Base-by-base conservation (phyloP, 2,113 vertebrate genomes). In the Grus americana region DNA sequence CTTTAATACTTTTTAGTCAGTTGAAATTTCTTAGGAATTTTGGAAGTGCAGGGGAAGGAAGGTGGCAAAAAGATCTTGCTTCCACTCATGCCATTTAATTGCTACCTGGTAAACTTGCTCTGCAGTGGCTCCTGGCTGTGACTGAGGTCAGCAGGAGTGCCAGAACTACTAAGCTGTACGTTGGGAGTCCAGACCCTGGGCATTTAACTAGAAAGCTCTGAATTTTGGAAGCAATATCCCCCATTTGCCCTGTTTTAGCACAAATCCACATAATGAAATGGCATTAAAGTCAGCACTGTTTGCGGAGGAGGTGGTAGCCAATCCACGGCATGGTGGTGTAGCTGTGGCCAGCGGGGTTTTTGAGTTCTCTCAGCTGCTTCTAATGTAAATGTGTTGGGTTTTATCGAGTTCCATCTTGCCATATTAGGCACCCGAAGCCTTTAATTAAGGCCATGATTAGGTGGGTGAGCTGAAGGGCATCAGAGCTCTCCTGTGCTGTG, bases 241-340 rank as follows among this genome's bases (percentile, higher is more conserved):
- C 15, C 10, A 21, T 11, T 88, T 73, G 4, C 24, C 73, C 12
- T 46, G 38, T 49, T 95, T 70, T 73, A 84, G 16, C 1, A 4
- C 50, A 83, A 49, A 86, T 49, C 15, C 26, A 22, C 15, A 2
- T 20, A 84, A 34, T 3, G 5, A 55, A 73, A 27, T 3, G 32
- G 15, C 38, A 21, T 32, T 50, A 13, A 46, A 59, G 20, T 19
- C 46, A 38, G 30, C 22, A 36, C 20, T 15, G 14, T 57, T 54
- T 34, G 59, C 74, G 68, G 65, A 34, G 26, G 38, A 27, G 42
- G 2, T 30, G 54, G 15, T 17, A 20, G 22, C 18, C 3, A 0
- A 32, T 49, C 34, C 14, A 5, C 0, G 2, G 9, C 0, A 0
- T 11, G n/a, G 65, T 40, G 38, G 8, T 15, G 3, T n/a, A 2